phyloP scores from a whole-genome alignment of 1,140 invertebrate genomes.

The Pachyrhynchus sulphureomaculatus region DNA sequence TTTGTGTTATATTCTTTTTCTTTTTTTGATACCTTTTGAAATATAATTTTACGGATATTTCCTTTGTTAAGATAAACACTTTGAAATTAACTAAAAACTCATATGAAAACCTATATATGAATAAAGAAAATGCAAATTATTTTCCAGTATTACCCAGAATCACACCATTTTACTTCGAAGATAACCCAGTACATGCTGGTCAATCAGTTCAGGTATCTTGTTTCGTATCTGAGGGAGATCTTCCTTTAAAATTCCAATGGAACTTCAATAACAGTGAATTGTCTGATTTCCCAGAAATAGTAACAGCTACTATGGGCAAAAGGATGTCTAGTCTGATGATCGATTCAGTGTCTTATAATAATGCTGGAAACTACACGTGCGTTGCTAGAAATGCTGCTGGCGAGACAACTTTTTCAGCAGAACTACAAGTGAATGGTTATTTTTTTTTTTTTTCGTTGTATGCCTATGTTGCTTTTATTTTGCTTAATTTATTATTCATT shows the following conservation, averaged over 20 bases:
- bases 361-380: constrained; percentile 66
- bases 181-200: constrained; percentile 67
- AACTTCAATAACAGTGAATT: constrained; percentile 58
- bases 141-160: constrained; percentile 64
- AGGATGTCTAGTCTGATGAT: constrained; percentile 60
- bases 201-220: constrained; percentile 72
- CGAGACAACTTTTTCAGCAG: constrained; percentile 39
- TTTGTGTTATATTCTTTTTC: not conserved
- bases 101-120: no score
- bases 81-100: no score
- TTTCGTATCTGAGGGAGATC: constrained; percentile 69
- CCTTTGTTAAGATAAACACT: no score
- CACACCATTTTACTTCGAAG: constrained; percentile 66
- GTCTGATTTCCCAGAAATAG: constrained; percentile 53
- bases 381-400: constrained; percentile 70
- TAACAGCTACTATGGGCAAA: constrained; percentile 53
- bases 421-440: constrained; percentile 41
- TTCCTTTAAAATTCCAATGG: constrained; percentile 69
- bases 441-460: not conserved
- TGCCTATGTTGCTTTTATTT: not conserved
- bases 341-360: constrained; percentile 68
- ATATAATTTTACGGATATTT: no score
- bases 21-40: constrained; percentile 7
- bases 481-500: no score
- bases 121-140: no score